Conservation (phyloP, 2,113 vertebrate species). For the Leptosomus discolor region DNA sequence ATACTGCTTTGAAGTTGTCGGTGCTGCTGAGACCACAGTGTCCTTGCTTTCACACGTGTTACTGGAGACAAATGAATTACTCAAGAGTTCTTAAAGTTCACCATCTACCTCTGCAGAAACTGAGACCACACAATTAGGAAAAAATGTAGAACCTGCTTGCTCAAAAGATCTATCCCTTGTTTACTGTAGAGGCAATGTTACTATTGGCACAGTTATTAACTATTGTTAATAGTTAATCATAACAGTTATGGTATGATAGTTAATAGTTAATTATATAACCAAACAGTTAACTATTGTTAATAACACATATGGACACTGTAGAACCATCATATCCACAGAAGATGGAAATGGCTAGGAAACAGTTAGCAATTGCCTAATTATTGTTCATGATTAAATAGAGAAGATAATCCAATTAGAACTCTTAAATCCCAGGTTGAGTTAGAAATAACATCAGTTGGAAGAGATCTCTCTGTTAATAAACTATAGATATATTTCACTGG, state of each 20-base stretch:
- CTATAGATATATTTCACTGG: not conserved
- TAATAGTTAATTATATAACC: no score
- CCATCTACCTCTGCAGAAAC: not conserved
- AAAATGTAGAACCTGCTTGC: not conserved
- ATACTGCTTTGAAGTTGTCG: not conserved
- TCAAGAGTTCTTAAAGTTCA: not conserved
- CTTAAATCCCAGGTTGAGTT: not conserved
- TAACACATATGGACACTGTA: not conserved
- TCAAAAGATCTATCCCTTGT: not conserved
- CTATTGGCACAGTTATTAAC: not conserved
- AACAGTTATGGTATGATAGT: no score
- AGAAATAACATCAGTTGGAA: not conserved
- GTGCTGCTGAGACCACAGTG: not conserved
- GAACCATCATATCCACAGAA: not conserved
- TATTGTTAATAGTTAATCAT: no score
- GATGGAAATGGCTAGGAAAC: not conserved
- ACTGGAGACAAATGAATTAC: not conserved
- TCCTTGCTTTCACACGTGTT: not conserved
- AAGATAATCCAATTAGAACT: not conserved
- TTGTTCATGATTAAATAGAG: not conserved
- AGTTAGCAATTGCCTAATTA: not conserved
- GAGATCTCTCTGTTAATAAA: not conserved
- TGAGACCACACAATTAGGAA: not conserved
- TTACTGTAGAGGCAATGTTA: not conserved
- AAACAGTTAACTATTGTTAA: not conserved